A percentile compares a stretch with the other conserved stretches of the same genome.
These are phyloP conservation scores for Darevskia nairensis DNA, from an alignment of 2,797 vertebrate genomes.

Conservation along the genomic window DNA sequence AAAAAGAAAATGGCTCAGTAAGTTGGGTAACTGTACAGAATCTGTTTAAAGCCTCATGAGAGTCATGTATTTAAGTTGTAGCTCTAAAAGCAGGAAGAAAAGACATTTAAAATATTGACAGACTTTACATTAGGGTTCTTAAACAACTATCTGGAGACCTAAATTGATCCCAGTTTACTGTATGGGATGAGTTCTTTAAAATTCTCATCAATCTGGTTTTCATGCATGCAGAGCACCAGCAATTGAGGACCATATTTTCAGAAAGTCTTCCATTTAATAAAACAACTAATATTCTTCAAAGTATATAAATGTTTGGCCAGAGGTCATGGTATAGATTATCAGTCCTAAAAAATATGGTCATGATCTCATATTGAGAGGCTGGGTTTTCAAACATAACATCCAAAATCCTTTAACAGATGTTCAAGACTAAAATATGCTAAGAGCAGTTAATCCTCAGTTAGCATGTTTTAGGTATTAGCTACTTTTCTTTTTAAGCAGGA, in stretches of 20 bases:
- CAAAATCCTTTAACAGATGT: conserved; percentile 30
- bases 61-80: neutral
- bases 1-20: neutral
- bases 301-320: neutral
- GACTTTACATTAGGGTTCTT: conserved; percentile 13
- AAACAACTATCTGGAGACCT: neutral
- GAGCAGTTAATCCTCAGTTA: conserved; percentile 17
- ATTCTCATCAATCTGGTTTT: neutral
- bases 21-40: neutral
- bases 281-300: neutral
- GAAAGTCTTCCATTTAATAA: neutral
- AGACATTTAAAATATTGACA: neutral
- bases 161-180: neutral
- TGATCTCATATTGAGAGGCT: conserved; percentile 48
- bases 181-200: neutral
- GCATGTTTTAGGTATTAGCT: conserved; percentile 33
- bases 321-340: conserved; percentile 2
- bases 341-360: neutral
- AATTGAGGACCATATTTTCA: conserved; percentile 33
- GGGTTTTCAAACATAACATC: conserved; percentile 38
- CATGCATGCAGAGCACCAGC: conserved; percentile 19
- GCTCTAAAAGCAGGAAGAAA: conserved; percentile 1
- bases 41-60: neutral
- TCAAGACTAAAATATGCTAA: conserved; percentile 37
- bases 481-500: neutral